Base-by-base conservation (phyloP, 1,140 invertebrate species). In the Achroia grisella region DNA sequence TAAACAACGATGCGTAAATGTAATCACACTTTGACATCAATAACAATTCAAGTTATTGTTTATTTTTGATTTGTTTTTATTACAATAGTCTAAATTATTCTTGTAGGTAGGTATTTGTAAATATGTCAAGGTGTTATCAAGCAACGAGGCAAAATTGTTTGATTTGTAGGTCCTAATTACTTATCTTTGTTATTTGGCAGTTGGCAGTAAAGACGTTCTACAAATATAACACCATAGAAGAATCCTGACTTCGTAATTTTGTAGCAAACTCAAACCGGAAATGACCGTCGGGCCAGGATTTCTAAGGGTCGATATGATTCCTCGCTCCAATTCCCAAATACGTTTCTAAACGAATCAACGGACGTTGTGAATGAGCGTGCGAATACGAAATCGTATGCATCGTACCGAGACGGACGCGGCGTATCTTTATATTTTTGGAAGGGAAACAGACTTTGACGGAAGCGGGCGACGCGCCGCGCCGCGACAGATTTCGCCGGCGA, bases 391-490 rank as follows among this genome's bases (percentile, higher is more conserved):
- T 58, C 50, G 50, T 48, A 64, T 44, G 55, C 52, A 57, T 36
- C 52, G 44, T 48, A 56, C 48, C 42, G 58, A 52, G 51, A 62
- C 60, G 52, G 43, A 57, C 61, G 57, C 45, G 50, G 56, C 63
- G 62, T 52, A 57, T 57, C 63, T 59, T 48, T 28, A 46, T 66
- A 66, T 66, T 66, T 66, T 66, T 59, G 62, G 59, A 67, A 67
- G 52, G 52, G 52, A 63, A 58, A 46, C 48, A 49, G 48, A 37
- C 47, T 35, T 41, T 49, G 48, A 31, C 47, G 52, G 47, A 52
- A 52, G 43, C 50, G 56, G 35, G 17, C 28, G 17, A 23, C 17
- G 17, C 17, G 17, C 17, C 45, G 47, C 57, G 56, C 17, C 45
- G 47, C 57, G 56, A 60, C 56, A 55, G 61, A 58, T 68, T 58